Percentiles rank a stretch among this genome's conserved stretches.
Evolutionary conservation across 2,113 vertebrate genomes (phyloP).

Genomic region (Ciconia boyciana): DNA sequence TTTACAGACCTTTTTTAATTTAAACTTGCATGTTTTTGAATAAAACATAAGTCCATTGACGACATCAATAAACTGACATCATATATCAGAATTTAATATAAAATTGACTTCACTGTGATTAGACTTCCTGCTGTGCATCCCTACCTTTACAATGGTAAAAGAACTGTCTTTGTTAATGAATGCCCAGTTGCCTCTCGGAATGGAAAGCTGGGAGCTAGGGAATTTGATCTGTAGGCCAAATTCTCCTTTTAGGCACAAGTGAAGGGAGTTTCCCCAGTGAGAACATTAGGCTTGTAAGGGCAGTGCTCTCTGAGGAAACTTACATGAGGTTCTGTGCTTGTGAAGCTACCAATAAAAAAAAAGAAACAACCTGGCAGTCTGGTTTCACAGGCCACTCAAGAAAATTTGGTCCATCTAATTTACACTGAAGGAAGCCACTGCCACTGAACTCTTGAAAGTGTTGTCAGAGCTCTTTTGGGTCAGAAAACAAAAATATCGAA

Average conservation of each 20-base stretch:
- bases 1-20: not conserved
- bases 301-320: not conserved
- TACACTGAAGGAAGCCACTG: not conserved
- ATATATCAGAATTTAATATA: not conserved
- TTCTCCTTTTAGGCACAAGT: not conserved
- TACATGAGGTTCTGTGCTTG: not conserved
- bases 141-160: not conserved
- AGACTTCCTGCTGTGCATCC: not conserved
- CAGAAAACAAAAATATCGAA: not conserved
- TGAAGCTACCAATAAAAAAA: not conserved
- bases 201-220: not conserved
- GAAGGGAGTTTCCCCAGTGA: not conserved
- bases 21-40: not conserved
- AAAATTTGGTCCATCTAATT: not conserved
- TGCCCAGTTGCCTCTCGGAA: not conserved
- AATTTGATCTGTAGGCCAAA: not conserved
- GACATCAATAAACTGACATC: accelerated
- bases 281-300: not conserved
- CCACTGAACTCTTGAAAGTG: not conserved
- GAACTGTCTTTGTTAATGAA: not conserved
- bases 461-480: not conserved
- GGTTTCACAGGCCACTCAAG: not conserved
- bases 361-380: not conserved
- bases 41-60: accelerated
- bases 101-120: not conserved